Evolutionary conservation across 2,797 vertebrate species (phyloP).

Genomic region (Clarias fuscus): DNA sequence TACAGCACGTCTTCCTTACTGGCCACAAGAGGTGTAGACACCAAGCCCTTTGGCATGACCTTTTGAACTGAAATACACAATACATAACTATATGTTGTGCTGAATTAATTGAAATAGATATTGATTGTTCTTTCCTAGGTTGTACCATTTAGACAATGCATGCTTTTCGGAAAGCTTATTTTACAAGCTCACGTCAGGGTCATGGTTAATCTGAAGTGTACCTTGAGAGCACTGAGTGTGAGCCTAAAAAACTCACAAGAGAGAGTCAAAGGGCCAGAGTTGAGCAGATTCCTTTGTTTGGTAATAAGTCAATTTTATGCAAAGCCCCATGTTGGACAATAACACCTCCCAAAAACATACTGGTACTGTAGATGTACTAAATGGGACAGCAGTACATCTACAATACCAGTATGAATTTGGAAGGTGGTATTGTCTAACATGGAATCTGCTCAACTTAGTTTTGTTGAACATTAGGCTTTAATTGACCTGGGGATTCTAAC

Average conservation of each 20-base stretch:
- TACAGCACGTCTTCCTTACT: slow-evolving; percentile 70
- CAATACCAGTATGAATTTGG: background rate
- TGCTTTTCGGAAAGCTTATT: background rate
- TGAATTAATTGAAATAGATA: background rate
- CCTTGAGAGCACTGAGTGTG: background rate
- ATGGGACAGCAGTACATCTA: background rate
- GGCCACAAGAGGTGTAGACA: background rate
- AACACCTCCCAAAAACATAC: background rate
- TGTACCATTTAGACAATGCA: background rate
- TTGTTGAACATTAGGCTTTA: background rate
- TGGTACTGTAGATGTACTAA: background rate
- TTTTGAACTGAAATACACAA: slow-evolving; percentile 6
- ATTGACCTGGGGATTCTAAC: background rate
- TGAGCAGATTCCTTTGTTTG: background rate
- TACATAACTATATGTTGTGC: background rate
- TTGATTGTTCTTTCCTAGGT: background rate
- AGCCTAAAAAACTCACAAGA: background rate
- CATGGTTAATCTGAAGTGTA: background rate
- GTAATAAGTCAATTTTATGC: too few relatives aligned
- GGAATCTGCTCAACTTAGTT: background rate
- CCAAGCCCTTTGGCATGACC: background rate
- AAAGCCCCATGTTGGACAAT: background rate
- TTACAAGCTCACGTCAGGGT: background rate
- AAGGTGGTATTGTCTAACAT: background rate
- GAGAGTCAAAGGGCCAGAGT: too few relatives aligned